Evolutionary conservation across 2,888 invertebrate species (phyloP).

Genomic region (Himalopsyche kuldschensis): DNA sequence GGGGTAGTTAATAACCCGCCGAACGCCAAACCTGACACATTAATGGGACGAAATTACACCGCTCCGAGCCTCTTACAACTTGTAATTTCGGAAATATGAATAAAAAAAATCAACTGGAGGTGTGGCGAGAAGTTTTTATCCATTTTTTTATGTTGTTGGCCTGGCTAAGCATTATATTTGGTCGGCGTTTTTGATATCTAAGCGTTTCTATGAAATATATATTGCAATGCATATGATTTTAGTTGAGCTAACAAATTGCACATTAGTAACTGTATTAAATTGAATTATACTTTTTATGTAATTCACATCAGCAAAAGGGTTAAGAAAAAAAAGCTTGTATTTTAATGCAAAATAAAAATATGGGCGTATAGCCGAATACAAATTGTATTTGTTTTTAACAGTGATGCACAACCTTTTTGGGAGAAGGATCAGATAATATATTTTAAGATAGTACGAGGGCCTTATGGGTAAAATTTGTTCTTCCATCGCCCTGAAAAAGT

Average conservation of each 20-base stretch:
- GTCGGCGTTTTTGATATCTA: background rate
- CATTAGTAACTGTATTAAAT: too few relatives aligned
- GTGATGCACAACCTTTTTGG: too few relatives aligned
- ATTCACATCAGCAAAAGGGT: too few relatives aligned
- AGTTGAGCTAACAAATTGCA: background rate
- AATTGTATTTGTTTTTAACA: too few relatives aligned
- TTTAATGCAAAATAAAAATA: too few relatives aligned
- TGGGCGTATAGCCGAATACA: too few relatives aligned
- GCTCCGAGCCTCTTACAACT: background rate
- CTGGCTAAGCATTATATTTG: background rate
- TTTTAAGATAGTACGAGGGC: too few relatives aligned
- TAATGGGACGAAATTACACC: slow-evolving; percentile 27
- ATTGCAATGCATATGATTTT: background rate
- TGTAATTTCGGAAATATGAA: background rate
- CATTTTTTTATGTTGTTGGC: background rate
- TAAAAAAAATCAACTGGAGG: background rate
- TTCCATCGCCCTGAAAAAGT: too few relatives aligned
- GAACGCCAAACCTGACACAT: slow-evolving; percentile 28
- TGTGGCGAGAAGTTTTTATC: background rate
- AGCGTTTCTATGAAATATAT: background rate
- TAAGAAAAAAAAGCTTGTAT: too few relatives aligned
- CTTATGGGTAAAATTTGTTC: too few relatives aligned
- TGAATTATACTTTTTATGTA: too few relatives aligned
- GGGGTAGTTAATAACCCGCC: slow-evolving; percentile 23
- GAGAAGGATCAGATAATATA: too few relatives aligned